Conservation (phyloP, 2,888 invertebrate species). For the Diaphora mendica region DNA sequence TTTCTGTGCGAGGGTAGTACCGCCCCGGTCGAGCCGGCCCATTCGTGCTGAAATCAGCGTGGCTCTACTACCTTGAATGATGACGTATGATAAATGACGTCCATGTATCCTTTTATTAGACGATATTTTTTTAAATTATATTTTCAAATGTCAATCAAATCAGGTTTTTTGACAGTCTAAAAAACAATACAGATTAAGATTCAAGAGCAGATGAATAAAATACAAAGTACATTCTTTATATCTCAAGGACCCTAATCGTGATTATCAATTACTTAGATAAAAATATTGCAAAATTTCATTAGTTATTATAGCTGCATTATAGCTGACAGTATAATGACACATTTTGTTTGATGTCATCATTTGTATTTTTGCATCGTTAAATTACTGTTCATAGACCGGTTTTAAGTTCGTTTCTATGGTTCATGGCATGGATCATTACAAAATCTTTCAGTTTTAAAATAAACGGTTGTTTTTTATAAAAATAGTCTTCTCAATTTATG, state of each 20-base stretch:
- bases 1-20: too few relatives aligned
- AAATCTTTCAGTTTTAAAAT: background rate
- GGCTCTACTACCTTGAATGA: too few relatives aligned
- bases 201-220: background rate
- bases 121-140: too few relatives aligned
- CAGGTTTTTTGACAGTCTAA: too few relatives aligned
- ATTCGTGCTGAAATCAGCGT: too few relatives aligned
- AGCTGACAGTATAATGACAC: too few relatives aligned
- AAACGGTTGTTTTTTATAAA: background rate
- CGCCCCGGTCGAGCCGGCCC: too few relatives aligned
- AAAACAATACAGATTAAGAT: too few relatives aligned
- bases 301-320: too few relatives aligned
- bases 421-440: background rate
- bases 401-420: background rate
- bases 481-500: background rate
- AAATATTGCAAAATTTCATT: background rate
- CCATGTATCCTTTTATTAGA: background rate
- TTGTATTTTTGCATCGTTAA: too few relatives aligned
- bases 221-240: background rate
- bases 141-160: too few relatives aligned
- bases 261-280: background rate
- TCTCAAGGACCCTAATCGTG: background rate
- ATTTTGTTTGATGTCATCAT: background rate
- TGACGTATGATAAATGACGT: too few relatives aligned
- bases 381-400: background rate